Conservation (phyloP, 2,113 vertebrate genomes). For the Coturnix japonica region DNA sequence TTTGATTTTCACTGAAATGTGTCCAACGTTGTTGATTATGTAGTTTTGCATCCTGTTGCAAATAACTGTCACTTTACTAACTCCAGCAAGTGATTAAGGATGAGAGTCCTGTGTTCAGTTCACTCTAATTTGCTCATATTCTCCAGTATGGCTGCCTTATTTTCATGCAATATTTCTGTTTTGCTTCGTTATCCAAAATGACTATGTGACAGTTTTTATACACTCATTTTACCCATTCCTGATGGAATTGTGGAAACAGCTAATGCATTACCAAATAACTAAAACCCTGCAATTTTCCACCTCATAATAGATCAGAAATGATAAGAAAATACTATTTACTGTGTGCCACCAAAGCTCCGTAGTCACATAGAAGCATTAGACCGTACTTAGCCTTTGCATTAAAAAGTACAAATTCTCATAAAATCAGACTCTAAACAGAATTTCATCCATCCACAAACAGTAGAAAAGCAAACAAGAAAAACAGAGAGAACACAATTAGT, state of each 20-base stretch:
- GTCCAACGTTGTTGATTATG: neutral
- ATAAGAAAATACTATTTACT: neutral
- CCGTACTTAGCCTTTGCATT: neutral
- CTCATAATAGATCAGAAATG: constrained; percentile 1
- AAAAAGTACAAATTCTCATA: neutral
- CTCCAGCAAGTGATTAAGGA: neutral
- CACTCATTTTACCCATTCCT: neutral
- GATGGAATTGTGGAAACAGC: constrained; percentile 5
- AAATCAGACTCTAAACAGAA: neutral
- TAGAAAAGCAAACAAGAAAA: neutral
- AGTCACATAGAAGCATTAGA: neutral
- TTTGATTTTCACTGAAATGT: constrained; percentile 45
- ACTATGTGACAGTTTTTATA: neutral
- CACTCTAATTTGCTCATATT: neutral
- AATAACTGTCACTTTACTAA: constrained; percentile 30
- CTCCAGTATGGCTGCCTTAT: neutral
- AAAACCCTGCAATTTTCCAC: constrained; percentile 21
- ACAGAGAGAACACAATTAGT: neutral
- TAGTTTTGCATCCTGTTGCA: constrained; percentile 11
- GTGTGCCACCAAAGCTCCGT: neutral
- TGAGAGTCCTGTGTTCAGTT: neutral
- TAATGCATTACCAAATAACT: constrained; percentile 4
- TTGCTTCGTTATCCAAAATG: constrained; percentile 29
- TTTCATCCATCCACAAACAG: neutral
- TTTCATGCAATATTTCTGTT: constrained; percentile 15